phyloP scores from a whole-genome alignment of 2,113 vertebrate genomes.

The Ochotona curzoniae region DNA sequence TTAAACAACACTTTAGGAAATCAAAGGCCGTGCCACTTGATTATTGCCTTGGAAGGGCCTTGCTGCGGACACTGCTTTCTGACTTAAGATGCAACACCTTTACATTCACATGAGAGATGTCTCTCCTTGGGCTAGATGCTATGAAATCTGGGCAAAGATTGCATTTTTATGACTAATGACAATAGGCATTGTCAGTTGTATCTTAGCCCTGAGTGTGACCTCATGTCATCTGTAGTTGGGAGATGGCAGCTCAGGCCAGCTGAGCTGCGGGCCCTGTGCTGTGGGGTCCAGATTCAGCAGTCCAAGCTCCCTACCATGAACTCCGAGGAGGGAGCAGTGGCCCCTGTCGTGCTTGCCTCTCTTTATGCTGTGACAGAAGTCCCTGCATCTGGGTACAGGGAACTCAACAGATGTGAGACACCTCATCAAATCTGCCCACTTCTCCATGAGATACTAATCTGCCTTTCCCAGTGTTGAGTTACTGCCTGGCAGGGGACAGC shows the following conservation, averaged over 20 bases:
- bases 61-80: not conserved
- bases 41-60: conserved; percentile 33
- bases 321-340: conserved; percentile 59
- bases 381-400: conserved; percentile 73
- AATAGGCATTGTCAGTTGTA: conserved; percentile 9
- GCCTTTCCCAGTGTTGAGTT: conserved; percentile 84
- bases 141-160: conserved; percentile 11
- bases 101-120: conserved; percentile 27
- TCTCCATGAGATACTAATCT: conserved; percentile 83
- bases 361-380: conserved; percentile 55
- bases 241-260: conserved; percentile 50
- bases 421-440: conserved; percentile 84
- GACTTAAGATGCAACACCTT: not conserved
- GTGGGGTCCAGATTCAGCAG: conserved; percentile 54
- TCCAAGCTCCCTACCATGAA: conserved; percentile 35
- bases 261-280: not conserved
- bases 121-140: conserved; percentile 17
- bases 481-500: conserved; percentile 77
- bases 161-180: conserved; percentile 55
- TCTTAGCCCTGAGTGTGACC: not conserved
- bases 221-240: not conserved
- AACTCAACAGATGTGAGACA: conserved; percentile 80
- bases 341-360: conserved; percentile 48
- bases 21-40: conserved; percentile 46
- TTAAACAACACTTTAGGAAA: conserved; percentile 63